Evolutionary conservation across 2,113 vertebrate species (phyloP).

Genomic region (Ophiodon elongatus): DNA sequence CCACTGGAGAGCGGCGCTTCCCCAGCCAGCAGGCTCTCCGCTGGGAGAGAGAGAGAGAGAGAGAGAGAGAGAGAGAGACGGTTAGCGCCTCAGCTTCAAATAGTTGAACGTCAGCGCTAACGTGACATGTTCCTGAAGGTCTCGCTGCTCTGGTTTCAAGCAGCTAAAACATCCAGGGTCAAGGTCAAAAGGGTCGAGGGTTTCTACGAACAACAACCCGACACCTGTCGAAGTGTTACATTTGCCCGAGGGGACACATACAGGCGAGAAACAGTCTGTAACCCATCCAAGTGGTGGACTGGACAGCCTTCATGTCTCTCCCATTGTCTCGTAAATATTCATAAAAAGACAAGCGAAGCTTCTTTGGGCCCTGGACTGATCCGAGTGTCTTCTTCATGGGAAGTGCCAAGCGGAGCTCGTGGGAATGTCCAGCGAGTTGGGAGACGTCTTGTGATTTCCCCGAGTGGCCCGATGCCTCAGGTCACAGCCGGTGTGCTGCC

Average conservation of each 20-base stretch:
- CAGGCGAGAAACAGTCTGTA: background rate
- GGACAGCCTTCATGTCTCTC: background rate
- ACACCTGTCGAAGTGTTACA: background rate
- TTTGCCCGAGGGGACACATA: slow-evolving; percentile 13
- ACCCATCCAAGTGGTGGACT: background rate
- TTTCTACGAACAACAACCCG: background rate
- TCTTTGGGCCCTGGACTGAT: background rate
- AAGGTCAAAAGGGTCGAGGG: background rate
- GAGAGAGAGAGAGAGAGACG: too few species aligned
- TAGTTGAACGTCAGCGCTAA: background rate
- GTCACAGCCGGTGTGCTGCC: background rate
- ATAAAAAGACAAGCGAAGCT: background rate
- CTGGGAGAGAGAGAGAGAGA: too few species aligned
- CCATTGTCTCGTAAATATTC: background rate
- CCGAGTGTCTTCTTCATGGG: background rate
- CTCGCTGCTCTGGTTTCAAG: slow-evolving; percentile 33
- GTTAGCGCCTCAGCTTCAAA: background rate
- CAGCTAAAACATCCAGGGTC: slow-evolving; percentile 20
- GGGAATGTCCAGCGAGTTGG: slow-evolving; percentile 7
- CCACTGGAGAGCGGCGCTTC: slow-evolving; percentile 56
- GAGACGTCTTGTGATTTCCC: slow-evolving; percentile 2
- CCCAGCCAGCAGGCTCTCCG: background rate
- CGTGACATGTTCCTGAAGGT: background rate
- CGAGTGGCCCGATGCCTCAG: background rate
- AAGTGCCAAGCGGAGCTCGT: background rate